A percentile compares a stretch with the other conserved stretches of the same genome.
Conservation (phyloP, 2,888 invertebrate genomes). For the Acronicta aceris region DNA sequence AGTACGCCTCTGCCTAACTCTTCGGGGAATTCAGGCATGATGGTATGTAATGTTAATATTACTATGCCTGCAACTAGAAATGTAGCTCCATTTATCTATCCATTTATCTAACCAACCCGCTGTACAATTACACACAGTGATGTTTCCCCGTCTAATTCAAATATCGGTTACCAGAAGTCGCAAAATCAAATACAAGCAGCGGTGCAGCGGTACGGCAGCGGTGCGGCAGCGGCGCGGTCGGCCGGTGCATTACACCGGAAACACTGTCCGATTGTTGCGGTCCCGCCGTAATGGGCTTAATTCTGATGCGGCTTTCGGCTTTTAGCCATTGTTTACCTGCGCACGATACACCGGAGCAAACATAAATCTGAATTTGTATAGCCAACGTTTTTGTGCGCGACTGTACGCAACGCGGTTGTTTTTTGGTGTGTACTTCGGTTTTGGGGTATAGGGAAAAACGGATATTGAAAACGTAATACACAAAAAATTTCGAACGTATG, state of each 20-base stretch:
- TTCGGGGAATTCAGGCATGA: no score
- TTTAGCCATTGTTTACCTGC: conserved; percentile 87
- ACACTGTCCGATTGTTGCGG: conserved; percentile 80
- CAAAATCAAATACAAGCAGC: conserved; percentile 48
- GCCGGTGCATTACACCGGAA: conserved; percentile 79
- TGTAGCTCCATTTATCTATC: no score
- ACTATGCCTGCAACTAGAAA: no score
- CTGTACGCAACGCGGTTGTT: conserved; percentile 46
- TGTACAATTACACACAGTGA: conserved; percentile 2
- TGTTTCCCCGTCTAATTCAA: conserved; percentile 36
- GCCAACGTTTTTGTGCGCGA: conserved; percentile 48
- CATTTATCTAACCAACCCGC: neutral
- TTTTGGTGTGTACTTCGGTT: conserved; percentile 47
- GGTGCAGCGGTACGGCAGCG: conserved; percentile 32
- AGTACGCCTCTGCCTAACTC: no score
- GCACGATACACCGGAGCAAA: conserved; percentile 53
- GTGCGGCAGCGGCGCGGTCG: conserved; percentile 47
- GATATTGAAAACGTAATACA: conserved; percentile 29
- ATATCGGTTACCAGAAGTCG: conserved; percentile 46
- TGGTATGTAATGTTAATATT: no score
- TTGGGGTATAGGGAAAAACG: conserved; percentile 8
- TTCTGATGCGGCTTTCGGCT: conserved; percentile 86
- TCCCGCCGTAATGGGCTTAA: conserved; percentile 84
- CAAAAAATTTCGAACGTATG: neutral
- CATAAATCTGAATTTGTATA: conserved; percentile 58